These are phyloP conservation scores for Lasioglossum calceatum DNA, from an alignment of 2,888 invertebrate genomes.

Conservation along the genomic window DNA sequence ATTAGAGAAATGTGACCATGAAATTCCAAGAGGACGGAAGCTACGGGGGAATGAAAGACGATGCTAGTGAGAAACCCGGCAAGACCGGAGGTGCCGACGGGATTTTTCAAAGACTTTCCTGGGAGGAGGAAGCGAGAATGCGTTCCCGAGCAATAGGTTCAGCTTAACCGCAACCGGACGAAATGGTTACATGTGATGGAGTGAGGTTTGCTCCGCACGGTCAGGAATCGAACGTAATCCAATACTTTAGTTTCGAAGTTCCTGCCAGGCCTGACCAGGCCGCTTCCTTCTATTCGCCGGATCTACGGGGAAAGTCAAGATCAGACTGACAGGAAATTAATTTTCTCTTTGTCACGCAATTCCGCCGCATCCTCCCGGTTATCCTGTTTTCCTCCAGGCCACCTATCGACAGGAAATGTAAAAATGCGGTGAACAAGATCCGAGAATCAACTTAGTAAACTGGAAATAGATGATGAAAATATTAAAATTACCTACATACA, in stretches of 20 bases:
- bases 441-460: neutral
- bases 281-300: slow-evolving; percentile 53
- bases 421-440: neutral
- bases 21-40: slow-evolving; percentile 44
- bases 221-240: slow-evolving; percentile 58
- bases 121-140: slow-evolving; percentile 47
- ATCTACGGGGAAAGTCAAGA: slow-evolving; percentile 41
- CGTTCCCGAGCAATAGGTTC: slow-evolving; percentile 48
- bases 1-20: slow-evolving; percentile 55
- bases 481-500: neutral
- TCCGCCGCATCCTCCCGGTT: neutral
- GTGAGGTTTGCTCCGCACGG: slow-evolving; percentile 46
- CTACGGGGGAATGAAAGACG: slow-evolving; percentile 53
- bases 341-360: slow-evolving; percentile 27
- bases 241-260: slow-evolving; percentile 54
- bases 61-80: slow-evolving; percentile 49
- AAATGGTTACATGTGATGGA: slow-evolving; percentile 58
- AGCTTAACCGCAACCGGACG: slow-evolving; percentile 57
- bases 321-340: slow-evolving; percentile 42
- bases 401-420: neutral
- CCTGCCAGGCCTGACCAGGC: slow-evolving; percentile 12
- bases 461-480: neutral
- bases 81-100: slow-evolving; percentile 50
- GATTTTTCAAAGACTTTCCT: slow-evolving; percentile 61
- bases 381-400: neutral